These are phyloP conservation scores for Epinephelus lanceolatus DNA, from an alignment of 2,113 vertebrate species.

Conservation along the genomic window DNA sequence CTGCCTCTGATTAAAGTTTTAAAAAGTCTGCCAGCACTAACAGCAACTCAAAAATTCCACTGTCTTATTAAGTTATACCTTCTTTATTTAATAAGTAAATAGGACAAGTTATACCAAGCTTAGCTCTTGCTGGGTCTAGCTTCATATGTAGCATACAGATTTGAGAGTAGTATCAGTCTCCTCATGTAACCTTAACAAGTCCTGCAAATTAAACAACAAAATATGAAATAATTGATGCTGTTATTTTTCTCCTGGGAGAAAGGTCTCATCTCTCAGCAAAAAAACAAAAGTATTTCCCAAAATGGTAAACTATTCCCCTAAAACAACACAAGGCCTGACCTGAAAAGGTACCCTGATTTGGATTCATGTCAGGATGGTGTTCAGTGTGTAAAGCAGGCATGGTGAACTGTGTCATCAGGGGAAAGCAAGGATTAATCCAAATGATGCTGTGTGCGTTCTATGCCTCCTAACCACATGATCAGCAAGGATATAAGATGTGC, in stretches of 20 bases:
- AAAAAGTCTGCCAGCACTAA: no score
- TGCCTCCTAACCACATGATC: conserved; percentile 11
- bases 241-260: not conserved
- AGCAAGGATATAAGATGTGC: conserved; percentile 6
- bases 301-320: no score
- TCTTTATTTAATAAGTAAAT: no score
- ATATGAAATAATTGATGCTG: not conserved
- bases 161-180: not conserved
- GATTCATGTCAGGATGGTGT: conserved; percentile 1
- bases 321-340: no score
- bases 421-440: conserved; percentile 16
- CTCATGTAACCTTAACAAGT: not conserved
- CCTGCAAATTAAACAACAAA: not conserved
- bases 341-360: not conserved
- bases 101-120: not conserved
- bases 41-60: no score
- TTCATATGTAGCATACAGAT: not conserved
- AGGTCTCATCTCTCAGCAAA: no score
- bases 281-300: no score
- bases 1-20: no score
- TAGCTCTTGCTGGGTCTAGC: rapidly evolving
- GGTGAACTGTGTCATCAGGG: not conserved
- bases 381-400: not conserved
- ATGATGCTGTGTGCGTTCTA: conserved; percentile 46
- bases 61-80: no score